Evolutionary conservation across 2,797 vertebrate species (phyloP), one percentile per base, ranked within the genome.

Genomic region (Novumbra hubbsi): DNA sequence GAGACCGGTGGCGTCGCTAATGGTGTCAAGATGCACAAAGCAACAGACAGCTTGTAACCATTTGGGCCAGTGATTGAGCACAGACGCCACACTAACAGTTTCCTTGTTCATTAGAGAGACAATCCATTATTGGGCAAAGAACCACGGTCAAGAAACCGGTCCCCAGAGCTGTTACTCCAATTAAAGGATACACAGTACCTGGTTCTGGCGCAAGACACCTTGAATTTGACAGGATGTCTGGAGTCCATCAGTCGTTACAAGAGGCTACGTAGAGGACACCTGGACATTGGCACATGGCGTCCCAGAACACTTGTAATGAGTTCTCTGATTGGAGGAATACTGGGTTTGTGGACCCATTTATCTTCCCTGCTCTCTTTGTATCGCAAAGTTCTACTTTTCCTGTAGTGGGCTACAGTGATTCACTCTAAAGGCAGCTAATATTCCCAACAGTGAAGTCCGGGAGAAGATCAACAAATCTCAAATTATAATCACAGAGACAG

Each of bases 371-470:
- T 38, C 24, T 16, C 4, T 30, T 19, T 24, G 15, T 17, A 63
- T n/a, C 34, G 72, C 48, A 30, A 27, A 79, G 75, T 78, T 69
- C 73, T 76, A 77, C 73, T 38, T 63, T 73, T 73, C 69, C 73
- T 57, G 28, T 48, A 5, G 41, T 71, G 16, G 52, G 34, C 73
- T 77, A 7, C 65, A 41, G 14, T 27, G 14, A 50, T 70, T 74
- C 60, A 69, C 27, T 68, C 62, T 57, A 79, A 60, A 75, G 21
- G 70, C 81, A 72, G 62, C 76, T 77, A 75, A 81, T 73, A 86
- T 85, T 87, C 85, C 87, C 83, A 83, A 77, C 71, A 85, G 85
- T 79, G 78, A 86, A 84, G 81, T 81, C 70, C 83, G 81, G 86
- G 86, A 84, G 70, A 80, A 85, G 82, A 81, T 80, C 73, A 80